Base-by-base conservation (phyloP, 2,797 vertebrate genomes). In the Thalassophryne amazonica region DNA sequence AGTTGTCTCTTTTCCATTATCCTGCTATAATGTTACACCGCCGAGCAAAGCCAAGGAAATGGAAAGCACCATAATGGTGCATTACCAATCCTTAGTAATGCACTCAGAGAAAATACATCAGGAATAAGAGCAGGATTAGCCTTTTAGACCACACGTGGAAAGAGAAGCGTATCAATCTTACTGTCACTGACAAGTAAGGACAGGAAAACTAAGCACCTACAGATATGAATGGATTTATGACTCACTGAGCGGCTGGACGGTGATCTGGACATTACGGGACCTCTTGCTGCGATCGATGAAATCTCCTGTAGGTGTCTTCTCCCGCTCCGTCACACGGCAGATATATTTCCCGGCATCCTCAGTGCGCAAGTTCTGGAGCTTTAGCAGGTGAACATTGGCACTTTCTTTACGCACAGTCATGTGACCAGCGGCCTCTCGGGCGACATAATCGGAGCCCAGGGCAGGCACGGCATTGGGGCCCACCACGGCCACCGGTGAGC, bases 261-360 rank as follows among this genome's bases (percentile, higher is more conserved):
- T 88, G 88, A 99, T 95, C 76, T 95, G 95, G 50, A 95, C 94
- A 39, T 98, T 99, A 80, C 95, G 94, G 0, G 97, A 97, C 45
- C 95, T 88, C 86, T 96, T 98, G 92, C 93, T 97, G 72, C 94
- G 94, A 86, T 98, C 95, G 0, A 96, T 94, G 85, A 97, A 96
- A 60, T 99, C 96, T 15, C 97, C 96, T 0, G 93, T 95, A 40
- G 93, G 90, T 0, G 95, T 95, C 63, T 89, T 94, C 84, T 98
- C 95, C 9, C 95, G 75, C 89, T 99, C 97, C 0, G 94, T 98
- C 54, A 98, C 97, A 0, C 96, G 85, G 70, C 97, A 99, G 88
- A 98, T 97, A 83, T 98, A 99, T 42, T 98, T 99, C 34, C 97
- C 97, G 0, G 94, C 88, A 33, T 99, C 97, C 12, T 96, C 93